These are phyloP conservation scores for Suricata suricatta DNA, from an alignment of 2,113 vertebrate species.

Conservation along the genomic window DNA sequence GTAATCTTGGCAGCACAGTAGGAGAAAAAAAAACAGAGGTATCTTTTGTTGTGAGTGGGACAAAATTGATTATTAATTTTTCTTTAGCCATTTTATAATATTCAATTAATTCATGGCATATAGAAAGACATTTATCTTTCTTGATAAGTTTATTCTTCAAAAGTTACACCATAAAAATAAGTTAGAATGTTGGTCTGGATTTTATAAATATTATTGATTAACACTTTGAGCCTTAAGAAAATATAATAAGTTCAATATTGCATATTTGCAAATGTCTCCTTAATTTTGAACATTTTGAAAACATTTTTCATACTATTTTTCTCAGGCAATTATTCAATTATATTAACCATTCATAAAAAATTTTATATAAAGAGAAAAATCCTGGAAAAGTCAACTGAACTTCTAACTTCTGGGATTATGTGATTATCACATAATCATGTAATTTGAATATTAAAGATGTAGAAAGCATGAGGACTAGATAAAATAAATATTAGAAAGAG, in stretches of 20 bases:
- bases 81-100: constrained; percentile 16
- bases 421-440: background rate
- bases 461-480: background rate
- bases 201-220: background rate
- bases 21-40: background rate
- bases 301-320: background rate
- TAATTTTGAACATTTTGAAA: constrained; percentile 14
- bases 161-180: background rate
- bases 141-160: background rate
- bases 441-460: background rate
- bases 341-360: background rate
- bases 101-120: background rate
- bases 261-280: background rate
- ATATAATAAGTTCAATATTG: background rate
- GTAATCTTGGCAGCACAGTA: background rate
- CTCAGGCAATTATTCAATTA: background rate
- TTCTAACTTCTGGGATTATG: background rate
- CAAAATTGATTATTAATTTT: constrained; percentile 18
- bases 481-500: background rate
- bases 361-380: background rate
- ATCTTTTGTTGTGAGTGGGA: background rate
- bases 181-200: background rate
- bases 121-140: background rate
- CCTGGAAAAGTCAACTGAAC: background rate
- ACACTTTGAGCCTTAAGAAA: background rate